phyloP scores from a whole-genome alignment of 2,797 vertebrate species.

The Urosaurus nigricauda region DNA sequence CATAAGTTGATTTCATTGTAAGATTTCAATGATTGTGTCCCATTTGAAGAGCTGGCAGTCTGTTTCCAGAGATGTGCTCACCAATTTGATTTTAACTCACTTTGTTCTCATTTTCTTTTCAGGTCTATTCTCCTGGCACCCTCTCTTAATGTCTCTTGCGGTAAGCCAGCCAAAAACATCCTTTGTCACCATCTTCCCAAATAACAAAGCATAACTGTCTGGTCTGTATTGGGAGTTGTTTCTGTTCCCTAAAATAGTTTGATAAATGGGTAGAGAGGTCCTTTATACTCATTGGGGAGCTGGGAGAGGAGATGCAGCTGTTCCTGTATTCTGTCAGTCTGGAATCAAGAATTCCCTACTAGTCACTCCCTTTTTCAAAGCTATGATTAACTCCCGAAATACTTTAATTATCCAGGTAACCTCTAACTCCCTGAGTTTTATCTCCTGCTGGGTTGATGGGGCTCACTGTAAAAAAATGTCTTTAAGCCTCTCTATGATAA shows the following conservation, averaged over 20 bases:
- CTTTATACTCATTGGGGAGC: neutral
- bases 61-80: neutral
- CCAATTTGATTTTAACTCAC: neutral
- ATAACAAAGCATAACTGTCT: neutral
- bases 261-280: neutral
- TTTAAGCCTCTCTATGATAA: neutral
- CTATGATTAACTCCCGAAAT: neutral
- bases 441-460: neutral
- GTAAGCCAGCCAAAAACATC: conserved; percentile 80
- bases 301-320: neutral
- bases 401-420: neutral
- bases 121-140: conserved; percentile 98
- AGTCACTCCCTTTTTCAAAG: neutral
- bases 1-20: neutral
- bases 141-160: conserved; percentile 92
- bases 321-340: neutral
- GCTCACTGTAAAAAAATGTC: conserved; percentile 2
- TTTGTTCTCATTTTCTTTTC: conserved; percentile 63
- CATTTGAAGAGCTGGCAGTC: neutral
- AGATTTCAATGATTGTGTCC: neutral
- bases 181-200: neutral
- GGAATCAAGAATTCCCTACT: neutral
- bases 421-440: neutral
- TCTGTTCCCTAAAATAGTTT: neutral
- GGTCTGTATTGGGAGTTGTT: neutral